Base-by-base conservation (phyloP, 64 coral and sea anemone genomes). In the Dendrophyllia cribrosa region DNA sequence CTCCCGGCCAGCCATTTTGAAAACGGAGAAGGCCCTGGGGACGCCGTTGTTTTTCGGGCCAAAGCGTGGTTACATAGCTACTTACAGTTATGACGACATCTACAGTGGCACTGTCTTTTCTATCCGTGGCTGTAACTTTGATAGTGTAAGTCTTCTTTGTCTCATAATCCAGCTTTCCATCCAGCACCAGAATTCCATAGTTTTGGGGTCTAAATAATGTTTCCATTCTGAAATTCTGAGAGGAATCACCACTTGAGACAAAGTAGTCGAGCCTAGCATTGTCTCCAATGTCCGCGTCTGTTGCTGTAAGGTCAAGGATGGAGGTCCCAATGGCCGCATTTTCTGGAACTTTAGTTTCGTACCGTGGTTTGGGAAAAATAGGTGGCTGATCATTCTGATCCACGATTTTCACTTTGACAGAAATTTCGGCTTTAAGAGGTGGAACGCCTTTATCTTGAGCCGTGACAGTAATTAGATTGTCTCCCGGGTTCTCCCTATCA, bases 361-460 rank as follows among this genome's bases (percentile, higher is more conserved):
- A 92, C 1, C 0, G 4, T 70, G 46, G 64, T 62, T 83, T 5
- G 6, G 43, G n/a, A 78, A 92, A 92, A 3, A 77, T 46, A 1
- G 91, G 91, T 8, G 59, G 82, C n/a, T 78, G 58, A 19, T 92
- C 91, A 68, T 92, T 92, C 22, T 92, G 91, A 77, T 92, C 91
- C 20, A 92, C 91, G 25, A 92, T 75, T 3, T 4, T 49, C 17
- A 92, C 63, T 22, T 19, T 25, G 43, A 92, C 45, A 0, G 62
- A 67, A 5, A 86, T 59, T 11, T 66, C 67, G 21, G 92, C 65
- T 3, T 24, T 4, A 3, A 75, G 55, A 21, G 58, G 52, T 0
- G 58, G 60, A 17, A 58, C 46, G 44, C 91, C 92, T 4, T 69
- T 77, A 22, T 97, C 95, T 51, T 70, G 19, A 14, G 92, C 92